phyloP scores from a whole-genome alignment of 92 coral and sea anemone genomes.

The Paragorgia papillata region DNA sequence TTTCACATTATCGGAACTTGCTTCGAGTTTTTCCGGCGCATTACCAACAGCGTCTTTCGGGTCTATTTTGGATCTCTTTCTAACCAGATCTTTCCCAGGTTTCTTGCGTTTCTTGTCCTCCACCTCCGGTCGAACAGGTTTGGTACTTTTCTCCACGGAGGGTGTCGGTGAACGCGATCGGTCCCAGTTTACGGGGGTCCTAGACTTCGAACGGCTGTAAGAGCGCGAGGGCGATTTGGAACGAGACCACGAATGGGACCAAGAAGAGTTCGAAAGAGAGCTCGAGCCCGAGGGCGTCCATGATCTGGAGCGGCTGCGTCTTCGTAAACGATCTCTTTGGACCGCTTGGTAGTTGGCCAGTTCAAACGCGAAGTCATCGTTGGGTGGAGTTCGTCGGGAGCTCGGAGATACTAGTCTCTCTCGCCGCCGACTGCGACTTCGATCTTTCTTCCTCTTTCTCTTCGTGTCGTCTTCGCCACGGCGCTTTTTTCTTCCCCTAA shows the following conservation, averaged over 20 bases:
- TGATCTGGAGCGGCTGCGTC: conserved; percentile 74
- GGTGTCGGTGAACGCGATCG: conserved; percentile 85
- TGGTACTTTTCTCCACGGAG: conserved; percentile 6
- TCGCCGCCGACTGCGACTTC: conserved; percentile 9
- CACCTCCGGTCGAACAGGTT: conserved; percentile 1
- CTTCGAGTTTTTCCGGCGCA: background rate
- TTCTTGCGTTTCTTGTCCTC: conserved; percentile 13
- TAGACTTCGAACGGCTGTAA: conserved; percentile 74
- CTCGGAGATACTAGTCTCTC: conserved; percentile 39
- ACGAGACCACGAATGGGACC: conserved; percentile 74
- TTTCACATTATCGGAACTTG: background rate
- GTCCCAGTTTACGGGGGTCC: conserved; percentile 99
- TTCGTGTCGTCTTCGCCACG: conserved; percentile 26
- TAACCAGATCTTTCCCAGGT: background rate
- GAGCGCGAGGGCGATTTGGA: conserved; percentile 74
- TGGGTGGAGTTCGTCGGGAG: conserved; percentile 28
- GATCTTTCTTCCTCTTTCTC: background rate
- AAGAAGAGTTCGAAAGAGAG: conserved; percentile 68
- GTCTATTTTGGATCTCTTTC: conserved; percentile 13
- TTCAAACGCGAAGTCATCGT: conserved; percentile 77
- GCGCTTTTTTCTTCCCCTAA: conserved; percentile 34
- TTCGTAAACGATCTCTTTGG: conserved; percentile 73
- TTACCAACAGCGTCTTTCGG: background rate
- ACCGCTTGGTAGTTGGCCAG: conserved; percentile 75
- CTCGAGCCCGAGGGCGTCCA: conserved; percentile 70